These are phyloP conservation scores for Orussus abietinus DNA, from an alignment of 1,140 invertebrate species.

Conservation along the genomic window DNA sequence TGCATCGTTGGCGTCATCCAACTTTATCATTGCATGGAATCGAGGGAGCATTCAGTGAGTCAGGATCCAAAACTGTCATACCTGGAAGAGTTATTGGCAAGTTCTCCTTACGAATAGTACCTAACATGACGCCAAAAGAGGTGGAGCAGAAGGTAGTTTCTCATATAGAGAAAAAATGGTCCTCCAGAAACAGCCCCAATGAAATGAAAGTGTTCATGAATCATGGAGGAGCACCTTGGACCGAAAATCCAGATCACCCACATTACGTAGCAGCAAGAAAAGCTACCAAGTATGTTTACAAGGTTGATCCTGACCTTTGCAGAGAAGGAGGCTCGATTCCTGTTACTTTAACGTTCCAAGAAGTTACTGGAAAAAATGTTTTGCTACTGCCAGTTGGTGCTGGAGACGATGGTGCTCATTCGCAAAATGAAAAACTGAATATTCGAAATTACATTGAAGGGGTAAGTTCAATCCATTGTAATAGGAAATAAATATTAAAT, in stretches of 20 bases:
- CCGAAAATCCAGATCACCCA: constrained; percentile 85
- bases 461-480: constrained; percentile 58
- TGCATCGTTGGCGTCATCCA: constrained; percentile 90
- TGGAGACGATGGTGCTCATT: constrained; percentile 95
- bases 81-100: constrained; percentile 93
- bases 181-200: constrained; percentile 77
- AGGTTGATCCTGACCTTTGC: constrained; percentile 90
- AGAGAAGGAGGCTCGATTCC: constrained; percentile 96
- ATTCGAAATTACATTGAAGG: constrained; percentile 90
- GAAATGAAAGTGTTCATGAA: constrained; percentile 72
- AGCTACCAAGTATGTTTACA: constrained; percentile 87
- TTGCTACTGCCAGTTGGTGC: constrained; percentile 87
- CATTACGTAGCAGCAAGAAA: constrained; percentile 85
- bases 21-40: constrained; percentile 90
- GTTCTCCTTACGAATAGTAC: constrained; percentile 93
- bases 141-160: constrained; percentile 70
- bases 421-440: constrained; percentile 97
- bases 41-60: constrained; percentile 87
- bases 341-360: constrained; percentile 86
- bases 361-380: constrained; percentile 89
- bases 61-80: constrained; percentile 93
- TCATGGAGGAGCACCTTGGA: constrained; percentile 86
- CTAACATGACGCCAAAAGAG: constrained; percentile 79
- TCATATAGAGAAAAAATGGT: constrained; percentile 70
- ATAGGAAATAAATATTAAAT: constrained; percentile 7